phyloP scores from a whole-genome alignment of 2,113 vertebrate genomes.

The Vulpes vulpes region DNA sequence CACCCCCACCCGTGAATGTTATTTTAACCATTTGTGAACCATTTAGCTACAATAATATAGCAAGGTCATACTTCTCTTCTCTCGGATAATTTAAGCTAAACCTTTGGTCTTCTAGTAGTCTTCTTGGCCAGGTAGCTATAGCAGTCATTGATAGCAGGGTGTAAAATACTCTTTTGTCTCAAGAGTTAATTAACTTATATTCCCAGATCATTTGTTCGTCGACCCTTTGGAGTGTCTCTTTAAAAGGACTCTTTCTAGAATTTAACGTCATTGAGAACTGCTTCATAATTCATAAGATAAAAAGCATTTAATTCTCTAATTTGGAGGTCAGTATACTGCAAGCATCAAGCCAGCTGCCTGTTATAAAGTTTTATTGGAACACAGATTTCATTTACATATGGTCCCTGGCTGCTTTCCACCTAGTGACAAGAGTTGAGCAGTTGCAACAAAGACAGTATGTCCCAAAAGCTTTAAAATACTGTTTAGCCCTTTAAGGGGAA shows the following conservation, averaged over 20 bases:
- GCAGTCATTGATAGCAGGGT: neutral
- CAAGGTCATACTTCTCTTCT: neutral
- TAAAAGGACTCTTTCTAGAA: constrained; percentile 48
- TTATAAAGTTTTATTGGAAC: constrained; percentile 17
- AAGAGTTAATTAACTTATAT: neutral
- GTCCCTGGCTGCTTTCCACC: neutral
- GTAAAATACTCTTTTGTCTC: constrained; percentile 34
- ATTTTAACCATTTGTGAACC: constrained; percentile 37
- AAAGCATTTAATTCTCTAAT: constrained; percentile 13
- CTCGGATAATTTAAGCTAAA: neutral
- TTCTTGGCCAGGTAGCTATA: neutral
- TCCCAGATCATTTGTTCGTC: neutral
- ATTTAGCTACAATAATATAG: neutral
- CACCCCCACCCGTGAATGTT: neutral
- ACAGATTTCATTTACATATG: neutral
- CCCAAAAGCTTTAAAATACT: neutral
- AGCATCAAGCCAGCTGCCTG: neutral
- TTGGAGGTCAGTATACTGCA: neutral
- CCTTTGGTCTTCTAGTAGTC: neutral
- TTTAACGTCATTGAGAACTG: neutral
- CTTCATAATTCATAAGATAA: constrained; percentile 43
- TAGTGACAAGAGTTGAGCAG: neutral
- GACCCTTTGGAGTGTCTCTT: neutral
- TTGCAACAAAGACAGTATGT: neutral
- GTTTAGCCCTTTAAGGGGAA: neutral